A percentile compares a stretch with the other conserved stretches of the same genome.
phyloP scores from a whole-genome alignment of 2,113 vertebrate species.

The Myxocyprinus asiaticus region DNA sequence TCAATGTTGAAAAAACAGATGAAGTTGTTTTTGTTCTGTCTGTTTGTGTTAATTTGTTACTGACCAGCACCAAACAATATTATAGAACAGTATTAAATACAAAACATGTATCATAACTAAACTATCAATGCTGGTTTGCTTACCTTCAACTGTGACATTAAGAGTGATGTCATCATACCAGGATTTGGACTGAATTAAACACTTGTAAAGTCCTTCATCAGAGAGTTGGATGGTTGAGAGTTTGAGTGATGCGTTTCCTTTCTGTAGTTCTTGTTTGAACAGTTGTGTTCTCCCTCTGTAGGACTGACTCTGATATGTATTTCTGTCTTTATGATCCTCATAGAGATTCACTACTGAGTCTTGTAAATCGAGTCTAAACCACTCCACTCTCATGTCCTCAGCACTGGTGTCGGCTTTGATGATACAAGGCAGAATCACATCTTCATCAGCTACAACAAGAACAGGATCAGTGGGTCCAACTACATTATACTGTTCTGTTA shows the following conservation, averaged over 20 bases:
- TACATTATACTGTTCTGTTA: neutral
- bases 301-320: slow-evolving; percentile 16
- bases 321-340: neutral
- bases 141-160: neutral
- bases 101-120: neutral
- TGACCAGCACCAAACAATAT: neutral
- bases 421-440: slow-evolving; percentile 36
- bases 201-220: slow-evolving; percentile 23
- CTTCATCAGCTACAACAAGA: slow-evolving; percentile 5
- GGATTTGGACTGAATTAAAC: slow-evolving; percentile 26
- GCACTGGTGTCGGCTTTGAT: slow-evolving; percentile 42
- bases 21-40: neutral
- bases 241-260: slow-evolving; percentile 6
- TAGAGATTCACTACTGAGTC: slow-evolving; percentile 33
- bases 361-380: slow-evolving; percentile 5
- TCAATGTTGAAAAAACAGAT: neutral
- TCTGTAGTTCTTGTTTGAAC: slow-evolving; percentile 18
- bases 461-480: neutral
- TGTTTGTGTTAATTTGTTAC: too few relatives aligned
- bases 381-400: slow-evolving; percentile 38
- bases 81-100: neutral
- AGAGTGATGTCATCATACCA: slow-evolving; percentile 15
- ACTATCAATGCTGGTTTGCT: neutral
- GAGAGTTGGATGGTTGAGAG: neutral
- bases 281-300: slow-evolving; percentile 35